These are phyloP conservation scores for Phytoseiulus persimilis DNA, from an alignment of 2,888 invertebrate genomes.

Conservation along the genomic window DNA sequence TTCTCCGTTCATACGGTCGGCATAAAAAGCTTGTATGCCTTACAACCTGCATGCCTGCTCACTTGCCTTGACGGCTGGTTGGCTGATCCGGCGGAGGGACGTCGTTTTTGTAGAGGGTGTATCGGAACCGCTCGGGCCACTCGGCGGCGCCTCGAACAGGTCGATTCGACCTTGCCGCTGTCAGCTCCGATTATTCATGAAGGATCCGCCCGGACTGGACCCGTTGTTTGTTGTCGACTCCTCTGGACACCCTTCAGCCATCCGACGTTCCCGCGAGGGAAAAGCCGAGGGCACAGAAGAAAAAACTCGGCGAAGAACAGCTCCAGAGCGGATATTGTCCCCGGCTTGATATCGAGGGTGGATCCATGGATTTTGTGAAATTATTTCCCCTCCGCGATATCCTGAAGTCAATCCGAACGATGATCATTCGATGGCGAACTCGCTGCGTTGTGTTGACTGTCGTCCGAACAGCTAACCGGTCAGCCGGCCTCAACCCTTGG, in stretches of 20 bases:
- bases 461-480: not conserved
- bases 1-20: not conserved
- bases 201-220: too few species aligned
- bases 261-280: too few species aligned
- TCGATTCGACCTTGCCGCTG: not conserved
- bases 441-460: not conserved
- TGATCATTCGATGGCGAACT: not conserved
- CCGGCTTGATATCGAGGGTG: too few species aligned
- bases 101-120: conserved; percentile 5
- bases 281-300: too few species aligned
- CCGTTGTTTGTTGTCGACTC: too few species aligned
- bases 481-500: not conserved
- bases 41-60: not conserved
- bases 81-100: not conserved
- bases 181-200: not conserved
- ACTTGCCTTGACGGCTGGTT: not conserved
- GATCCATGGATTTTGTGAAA: too few species aligned
- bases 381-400: too few species aligned
- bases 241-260: too few species aligned
- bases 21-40: not conserved
- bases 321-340: too few species aligned
- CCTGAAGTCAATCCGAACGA: too few species aligned
- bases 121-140: not conserved
- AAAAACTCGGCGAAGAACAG: too few species aligned
- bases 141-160: not conserved